Base-by-base conservation (phyloP, 2,113 vertebrate genomes). In the Geococcyx californianus region DNA sequence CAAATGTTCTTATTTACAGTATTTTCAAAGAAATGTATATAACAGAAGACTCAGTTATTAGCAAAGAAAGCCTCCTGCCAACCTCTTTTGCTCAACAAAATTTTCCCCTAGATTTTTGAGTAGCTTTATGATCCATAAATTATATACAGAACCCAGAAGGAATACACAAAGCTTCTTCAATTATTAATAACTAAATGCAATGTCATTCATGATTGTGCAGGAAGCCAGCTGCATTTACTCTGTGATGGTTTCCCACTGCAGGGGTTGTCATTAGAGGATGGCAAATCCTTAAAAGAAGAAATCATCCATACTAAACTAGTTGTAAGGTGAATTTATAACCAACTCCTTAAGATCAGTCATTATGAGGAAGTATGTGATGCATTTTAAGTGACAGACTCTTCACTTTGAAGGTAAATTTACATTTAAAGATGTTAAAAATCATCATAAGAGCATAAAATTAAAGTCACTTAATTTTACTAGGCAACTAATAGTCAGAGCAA, bases 181-280 rank as follows among this genome's bases (percentile, higher is more conserved):
- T 98, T 95, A 98, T 97, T 97, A 97, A 97, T 97, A 96, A 85
- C 95, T 91, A 97, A 97, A 97, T 69, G 91, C 93, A 96, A 81
- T 66, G 91, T 96, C 96, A 96, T 94, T 97, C 95, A 94, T 40
- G 94, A 95, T 24, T 72, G 90, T 87, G 87, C 52, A 91, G 78
- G 60, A 90, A 74, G 93, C 82, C 76, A 94, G 97, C 95, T 89
- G 79, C 93, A 74, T 88, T 58, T 94, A 95, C 95, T 93, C 76
- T 92, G 89, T 49, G 95, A 95, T 90, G 80, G 70, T 68, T 94
- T 93, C 77, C 91, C 74, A 60, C 95, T 62, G 88, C 93, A 96
- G 95, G 96, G 95, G 89, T 70, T 94, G 94, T 95, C 95, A 89
- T 90, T 83, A 95, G 40, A 92, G 83, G 95, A 84, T n/a, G 84